Conservation (phyloP, 2,113 vertebrate species). For the Xiphophorus maculatus region DNA sequence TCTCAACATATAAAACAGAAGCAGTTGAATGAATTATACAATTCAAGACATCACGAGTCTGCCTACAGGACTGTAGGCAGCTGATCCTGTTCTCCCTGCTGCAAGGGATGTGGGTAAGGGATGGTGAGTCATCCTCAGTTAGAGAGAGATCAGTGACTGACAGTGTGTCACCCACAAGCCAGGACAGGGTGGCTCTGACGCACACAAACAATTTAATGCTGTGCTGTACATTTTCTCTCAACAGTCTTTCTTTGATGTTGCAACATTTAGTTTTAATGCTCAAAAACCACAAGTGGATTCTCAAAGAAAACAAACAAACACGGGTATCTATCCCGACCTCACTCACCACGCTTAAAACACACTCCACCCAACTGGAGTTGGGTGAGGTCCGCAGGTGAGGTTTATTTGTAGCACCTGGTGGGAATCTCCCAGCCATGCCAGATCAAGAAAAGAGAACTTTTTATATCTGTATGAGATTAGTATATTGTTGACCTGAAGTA, state of each 20-base stretch:
- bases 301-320: background rate
- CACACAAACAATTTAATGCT: constrained; percentile 11
- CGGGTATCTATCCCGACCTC: background rate
- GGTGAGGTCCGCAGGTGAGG: constrained; percentile 33
- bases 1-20: background rate
- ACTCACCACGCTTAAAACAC: background rate
- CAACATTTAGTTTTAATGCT: constrained; percentile 1
- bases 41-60: constrained; percentile 25
- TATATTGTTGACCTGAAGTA: constrained; percentile 27
- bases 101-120: constrained; percentile 24
- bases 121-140: constrained; percentile 65
- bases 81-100: constrained; percentile 49
- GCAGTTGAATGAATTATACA: constrained; percentile 35
- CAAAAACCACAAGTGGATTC: background rate
- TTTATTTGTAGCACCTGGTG: constrained; percentile 50
- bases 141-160: constrained; percentile 41
- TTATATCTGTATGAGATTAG: constrained; percentile 31
- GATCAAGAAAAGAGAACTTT: constrained; percentile 26
- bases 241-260: background rate
- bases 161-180: constrained; percentile 55
- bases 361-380: background rate
- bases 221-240: background rate
- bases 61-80: constrained; percentile 39
- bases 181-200: constrained; percentile 32
- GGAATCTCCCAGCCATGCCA: constrained; percentile 15